Base-by-base conservation (phyloP, 2,888 invertebrate genomes). In the Eupithecia tripunctaria region DNA sequence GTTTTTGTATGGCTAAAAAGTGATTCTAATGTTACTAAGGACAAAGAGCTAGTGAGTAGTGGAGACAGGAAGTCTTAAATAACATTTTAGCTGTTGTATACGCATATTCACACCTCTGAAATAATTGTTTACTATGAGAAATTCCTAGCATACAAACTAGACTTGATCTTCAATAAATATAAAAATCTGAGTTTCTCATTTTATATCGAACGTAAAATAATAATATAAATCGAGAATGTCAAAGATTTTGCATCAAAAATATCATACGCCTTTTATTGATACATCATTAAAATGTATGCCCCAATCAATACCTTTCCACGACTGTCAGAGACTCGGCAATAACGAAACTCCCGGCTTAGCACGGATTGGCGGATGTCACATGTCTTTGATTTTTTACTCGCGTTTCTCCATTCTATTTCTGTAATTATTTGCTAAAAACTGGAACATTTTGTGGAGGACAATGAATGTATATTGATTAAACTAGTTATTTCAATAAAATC, bases 21-120 rank as follows among this genome's bases (percentile, higher is more conserved):
- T 64, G 71, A 71, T 68, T 66, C 77, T 71, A 77, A 71, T 71
- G 68, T 68, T 70, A 78, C 76, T 75, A 65, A 71, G 66, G 67
- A 76, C 71, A 76, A 78, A 79, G 68, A 73, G 67, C 68, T 60
- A 73, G 76, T 78, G 69, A 76, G n/a, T 5, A 6, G 62, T 21
- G 38, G 1, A 5, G 43, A 27, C 66, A 47, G 47, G 32, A 47
- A 27, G 38, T 67, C 21, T 29, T 25, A 25, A 51, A 60, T 41
- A 59, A 32, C n/a, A 15, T 66, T 66, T 66, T 7, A 6, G 29
- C 29, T 18, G 8, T 29, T 15, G 0, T 32, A 2, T 29, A 2
- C 27, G 1, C 10, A 8, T 18, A 29, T 27, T 29, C 29, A 60
- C 36, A 63, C 63, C 60, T 60, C 18, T 29, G 18, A 56, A 21